Percentiles rank a stretch among this genome's conserved stretches.
Conservation (phyloP, 2,888 invertebrate genomes). For the Pristionchus entomophagus region DNA sequence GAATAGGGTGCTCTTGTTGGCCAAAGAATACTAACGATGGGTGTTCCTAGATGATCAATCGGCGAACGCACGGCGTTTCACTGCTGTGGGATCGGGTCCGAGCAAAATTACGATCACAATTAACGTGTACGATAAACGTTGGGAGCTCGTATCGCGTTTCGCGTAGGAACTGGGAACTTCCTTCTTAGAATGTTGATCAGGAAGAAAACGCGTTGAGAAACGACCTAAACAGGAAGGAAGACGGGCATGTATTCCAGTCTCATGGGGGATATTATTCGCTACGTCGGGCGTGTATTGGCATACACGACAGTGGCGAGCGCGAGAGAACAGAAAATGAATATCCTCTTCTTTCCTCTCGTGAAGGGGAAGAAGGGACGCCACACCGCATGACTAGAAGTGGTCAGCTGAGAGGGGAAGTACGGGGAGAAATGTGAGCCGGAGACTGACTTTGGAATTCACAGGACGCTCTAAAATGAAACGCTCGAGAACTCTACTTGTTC, state of each 20-base stretch:
- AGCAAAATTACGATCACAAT: no score
- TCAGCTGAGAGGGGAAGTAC: neutral
- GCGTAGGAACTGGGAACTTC: no score
- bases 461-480: no score
- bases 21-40: neutral
- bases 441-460: no score
- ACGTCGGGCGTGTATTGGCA: conserved; percentile 15
- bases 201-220: neutral
- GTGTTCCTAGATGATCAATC: neutral
- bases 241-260: neutral
- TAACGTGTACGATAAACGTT: no score
- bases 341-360: neutral
- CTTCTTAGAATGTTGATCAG: no score
- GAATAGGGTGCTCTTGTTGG: neutral
- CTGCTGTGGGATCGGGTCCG: no score
- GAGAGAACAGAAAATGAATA: conserved; percentile 28
- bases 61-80: no score
- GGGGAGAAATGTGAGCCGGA: no score
- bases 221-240: neutral
- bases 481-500: no score
- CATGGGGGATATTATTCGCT: neutral
- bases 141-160: no score
- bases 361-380: neutral
- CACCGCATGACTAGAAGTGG: conserved; percentile 38
- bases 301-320: neutral